Conservation (phyloP, 2,797 vertebrate genomes). For the Silurus aristotelis region DNA sequence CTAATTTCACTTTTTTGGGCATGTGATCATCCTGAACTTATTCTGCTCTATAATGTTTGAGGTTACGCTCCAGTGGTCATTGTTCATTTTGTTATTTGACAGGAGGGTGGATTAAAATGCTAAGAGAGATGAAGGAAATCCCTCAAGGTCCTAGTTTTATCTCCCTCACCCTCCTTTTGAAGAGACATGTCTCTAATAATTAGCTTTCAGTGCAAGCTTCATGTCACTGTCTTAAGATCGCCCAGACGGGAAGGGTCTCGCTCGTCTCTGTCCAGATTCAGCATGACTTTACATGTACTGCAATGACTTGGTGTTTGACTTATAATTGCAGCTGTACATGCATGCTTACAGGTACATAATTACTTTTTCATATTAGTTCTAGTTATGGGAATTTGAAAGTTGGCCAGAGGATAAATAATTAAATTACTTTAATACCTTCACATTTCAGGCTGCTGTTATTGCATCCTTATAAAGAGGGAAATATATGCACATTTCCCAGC, state of each 20-base stretch:
- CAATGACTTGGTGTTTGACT: background rate
- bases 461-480: background rate
- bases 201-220: conserved; percentile 16
- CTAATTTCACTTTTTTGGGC: background rate
- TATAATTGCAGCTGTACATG: background rate
- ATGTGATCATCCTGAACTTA: conserved; percentile 18
- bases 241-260: conserved; percentile 15
- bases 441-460: background rate
- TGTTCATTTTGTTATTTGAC: conserved; percentile 28
- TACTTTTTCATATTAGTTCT: conserved; percentile 1
- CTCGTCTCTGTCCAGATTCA: background rate
- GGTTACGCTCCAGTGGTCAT: conserved; percentile 7
- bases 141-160: conserved; percentile 13
- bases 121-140: conserved; percentile 13
- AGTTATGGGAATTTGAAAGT: background rate
- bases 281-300: conserved; percentile 26
- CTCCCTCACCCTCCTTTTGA: conserved; percentile 18
- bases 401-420: background rate
- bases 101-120: conserved; percentile 18
- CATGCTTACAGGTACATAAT: background rate
- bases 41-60: conserved; percentile 34
- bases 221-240: conserved; percentile 31
- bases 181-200: conserved; percentile 30
- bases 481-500: background rate
- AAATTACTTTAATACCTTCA: background rate